Conservation (phyloP, 2,888 invertebrate genomes). For the Rugalucina vietnamica region DNA sequence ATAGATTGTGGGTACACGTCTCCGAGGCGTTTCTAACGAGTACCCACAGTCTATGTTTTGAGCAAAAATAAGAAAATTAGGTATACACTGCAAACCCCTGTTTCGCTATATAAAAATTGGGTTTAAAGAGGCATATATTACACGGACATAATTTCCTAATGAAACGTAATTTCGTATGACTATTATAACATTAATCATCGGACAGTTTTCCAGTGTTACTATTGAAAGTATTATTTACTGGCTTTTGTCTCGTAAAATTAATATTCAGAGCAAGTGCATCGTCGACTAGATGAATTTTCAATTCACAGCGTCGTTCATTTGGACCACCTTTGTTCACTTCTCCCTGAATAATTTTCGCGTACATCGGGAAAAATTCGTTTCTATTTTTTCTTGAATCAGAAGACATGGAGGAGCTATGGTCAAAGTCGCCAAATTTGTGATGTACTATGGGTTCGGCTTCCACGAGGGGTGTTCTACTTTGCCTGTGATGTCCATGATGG, state of each 20-base stretch:
- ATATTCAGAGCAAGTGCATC: not conserved
- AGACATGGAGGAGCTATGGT: conserved; percentile 1
- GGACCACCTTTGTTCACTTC: not conserved
- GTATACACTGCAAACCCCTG: too few species aligned
- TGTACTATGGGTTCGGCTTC: not conserved
- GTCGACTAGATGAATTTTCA: not conserved
- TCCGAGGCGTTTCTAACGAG: too few species aligned
- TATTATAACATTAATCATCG: too few species aligned
- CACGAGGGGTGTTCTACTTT: not conserved
- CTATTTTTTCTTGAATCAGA: conserved; percentile 27
- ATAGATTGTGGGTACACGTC: too few species aligned
- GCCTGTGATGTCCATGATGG: not conserved
- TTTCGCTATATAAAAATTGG: too few species aligned
- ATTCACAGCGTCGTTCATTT: not conserved
- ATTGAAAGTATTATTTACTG: not conserved
- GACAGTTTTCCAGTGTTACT: too few species aligned
- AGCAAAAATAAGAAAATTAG: too few species aligned
- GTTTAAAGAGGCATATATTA: too few species aligned
- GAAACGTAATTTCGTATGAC: too few species aligned
- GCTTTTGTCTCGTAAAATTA: not conserved
- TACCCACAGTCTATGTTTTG: too few species aligned
- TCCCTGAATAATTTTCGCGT: conserved; percentile 44
- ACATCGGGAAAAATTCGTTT: conserved; percentile 59
- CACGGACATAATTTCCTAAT: too few species aligned
- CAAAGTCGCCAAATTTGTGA: not conserved